Percentiles rank a stretch among this genome's conserved stretches.
phyloP scores from a whole-genome alignment of 2,113 vertebrate species.

The Megalops atlanticus region DNA sequence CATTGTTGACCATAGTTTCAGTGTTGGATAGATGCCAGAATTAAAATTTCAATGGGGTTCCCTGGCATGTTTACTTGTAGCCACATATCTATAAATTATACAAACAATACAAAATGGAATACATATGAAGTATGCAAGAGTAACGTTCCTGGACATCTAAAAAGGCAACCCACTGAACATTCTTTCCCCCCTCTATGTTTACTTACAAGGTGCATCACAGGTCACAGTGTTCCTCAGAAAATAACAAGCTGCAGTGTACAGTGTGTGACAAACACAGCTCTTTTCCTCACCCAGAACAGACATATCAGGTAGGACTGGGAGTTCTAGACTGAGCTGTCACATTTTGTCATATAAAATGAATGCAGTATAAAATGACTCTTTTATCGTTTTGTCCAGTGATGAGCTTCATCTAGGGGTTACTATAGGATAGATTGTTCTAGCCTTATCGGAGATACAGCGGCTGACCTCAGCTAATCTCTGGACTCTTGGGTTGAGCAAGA shows the following conservation, averaged over 20 bases:
- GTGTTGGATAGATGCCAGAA: not conserved
- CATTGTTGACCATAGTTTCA: not conserved
- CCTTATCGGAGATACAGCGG: slow-evolving; percentile 51
- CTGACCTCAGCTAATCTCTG: slow-evolving; percentile 60
- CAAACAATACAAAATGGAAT: not conserved
- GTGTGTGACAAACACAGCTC: not conserved
- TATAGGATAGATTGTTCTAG: slow-evolving; percentile 39
- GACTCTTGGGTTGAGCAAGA: slow-evolving; percentile 63
- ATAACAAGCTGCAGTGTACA: not conserved
- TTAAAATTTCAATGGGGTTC: not conserved
- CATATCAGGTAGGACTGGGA: not conserved
- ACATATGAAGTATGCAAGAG: not conserved
- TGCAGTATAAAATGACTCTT: not conserved
- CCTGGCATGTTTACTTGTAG: not conserved
- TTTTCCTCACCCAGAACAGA: not conserved
- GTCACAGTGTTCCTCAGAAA: not conserved
- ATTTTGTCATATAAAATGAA: not conserved
- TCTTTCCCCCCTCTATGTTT: not conserved
- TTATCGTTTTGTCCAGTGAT: not conserved
- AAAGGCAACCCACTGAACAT: not conserved
- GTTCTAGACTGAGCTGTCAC: not conserved
- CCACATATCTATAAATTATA: not conserved
- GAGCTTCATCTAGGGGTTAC: slow-evolving; percentile 42
- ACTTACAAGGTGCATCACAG: not conserved
- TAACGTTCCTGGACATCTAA: not conserved